phyloP scores from a whole-genome alignment of 2,113 vertebrate genomes.

The Macrotus californicus region DNA sequence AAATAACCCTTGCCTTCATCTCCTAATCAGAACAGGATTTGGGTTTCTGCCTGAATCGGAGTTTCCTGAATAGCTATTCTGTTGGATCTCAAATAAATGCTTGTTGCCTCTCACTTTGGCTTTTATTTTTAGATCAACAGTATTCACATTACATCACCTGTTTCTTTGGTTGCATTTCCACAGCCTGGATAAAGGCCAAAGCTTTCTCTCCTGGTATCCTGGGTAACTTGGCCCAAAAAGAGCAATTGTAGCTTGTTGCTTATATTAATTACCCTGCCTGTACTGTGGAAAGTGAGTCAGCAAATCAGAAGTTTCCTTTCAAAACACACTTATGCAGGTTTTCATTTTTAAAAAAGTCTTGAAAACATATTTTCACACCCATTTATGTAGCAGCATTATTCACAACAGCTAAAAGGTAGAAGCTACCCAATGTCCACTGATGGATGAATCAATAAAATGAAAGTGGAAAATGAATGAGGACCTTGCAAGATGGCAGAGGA shows the following conservation, averaged over 20 bases:
- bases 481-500: too few species aligned
- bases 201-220: not conserved
- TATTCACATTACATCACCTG: not conserved
- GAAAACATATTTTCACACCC: not conserved
- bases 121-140: not conserved
- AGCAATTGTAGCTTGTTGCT: not conserved
- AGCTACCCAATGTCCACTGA: not conserved
- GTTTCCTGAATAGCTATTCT: not conserved
- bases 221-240: too few species aligned
- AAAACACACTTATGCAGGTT: not conserved
- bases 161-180: not conserved
- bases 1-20: not conserved
- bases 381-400: not conserved
- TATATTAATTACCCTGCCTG: not conserved
- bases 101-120: not conserved
- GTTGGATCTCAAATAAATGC: not conserved
- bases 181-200: not conserved
- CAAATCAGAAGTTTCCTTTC: constrained; percentile 18
- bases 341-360: not conserved
- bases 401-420: not conserved
- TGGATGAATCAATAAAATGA: not conserved
- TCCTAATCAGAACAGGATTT: not conserved
- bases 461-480: not conserved
- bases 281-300: not conserved
- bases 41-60: not conserved